A percentile compares a stretch with the other conserved stretches of the same genome.
Evolutionary conservation across 1,140 invertebrate species (phyloP).

Genomic region (Calliphora vicina): DNA sequence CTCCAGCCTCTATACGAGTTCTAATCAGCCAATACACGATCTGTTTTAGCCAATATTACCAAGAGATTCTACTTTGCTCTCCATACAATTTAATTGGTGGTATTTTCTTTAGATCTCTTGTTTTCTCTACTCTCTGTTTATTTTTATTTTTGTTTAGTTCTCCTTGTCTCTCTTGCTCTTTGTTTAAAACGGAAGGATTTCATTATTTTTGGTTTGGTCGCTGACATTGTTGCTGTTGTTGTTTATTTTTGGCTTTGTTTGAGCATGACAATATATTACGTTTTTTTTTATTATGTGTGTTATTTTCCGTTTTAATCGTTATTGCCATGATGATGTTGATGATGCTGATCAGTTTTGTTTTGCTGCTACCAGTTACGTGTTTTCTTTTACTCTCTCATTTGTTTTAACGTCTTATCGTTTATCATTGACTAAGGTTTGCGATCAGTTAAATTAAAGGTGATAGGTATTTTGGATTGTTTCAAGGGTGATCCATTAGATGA

Average conservation of each 20-base stretch:
- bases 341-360: not conserved
- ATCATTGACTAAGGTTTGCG: not conserved
- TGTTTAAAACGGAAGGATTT: not conserved
- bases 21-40: conserved; percentile 2
- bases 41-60: not conserved
- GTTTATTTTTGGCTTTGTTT: too few relatives aligned
- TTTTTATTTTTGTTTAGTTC: not conserved
- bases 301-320: conserved; percentile 10
- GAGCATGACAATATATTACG: not conserved
- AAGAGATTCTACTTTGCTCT: not conserved
- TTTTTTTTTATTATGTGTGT: conserved; percentile 6
- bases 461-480: too few relatives aligned
- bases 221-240: too few relatives aligned
- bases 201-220: too few relatives aligned
- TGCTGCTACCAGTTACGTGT: not conserved
- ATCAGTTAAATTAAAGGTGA: not conserved
- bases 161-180: not conserved
- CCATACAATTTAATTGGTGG: not conserved
- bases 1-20: not conserved
- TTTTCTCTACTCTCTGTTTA: not conserved
- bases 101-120: not conserved
- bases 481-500: too few relatives aligned
- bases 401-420: not conserved
- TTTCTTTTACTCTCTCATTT: not conserved
- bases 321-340: not conserved